Base-by-base conservation (phyloP, 2,797 vertebrate species). In the Aythya fuligula region DNA sequence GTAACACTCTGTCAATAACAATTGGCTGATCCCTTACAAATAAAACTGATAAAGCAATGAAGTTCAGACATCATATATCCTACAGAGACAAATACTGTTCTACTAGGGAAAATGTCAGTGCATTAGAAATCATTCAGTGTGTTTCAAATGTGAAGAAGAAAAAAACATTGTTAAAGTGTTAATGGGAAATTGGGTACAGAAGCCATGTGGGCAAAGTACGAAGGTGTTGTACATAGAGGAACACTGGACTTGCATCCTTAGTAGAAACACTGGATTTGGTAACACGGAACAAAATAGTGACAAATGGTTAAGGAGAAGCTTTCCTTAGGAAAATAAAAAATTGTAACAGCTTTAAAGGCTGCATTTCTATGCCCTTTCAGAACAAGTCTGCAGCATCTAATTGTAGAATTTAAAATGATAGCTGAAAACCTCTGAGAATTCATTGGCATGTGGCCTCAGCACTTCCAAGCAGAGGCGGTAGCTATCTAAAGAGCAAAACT, bases 1-100 rank as follows among this genome's bases (percentile, higher is more conserved):
- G 8, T 41, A 87, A 61, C 22, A 56, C 30, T 67, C 53, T 83
- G 34, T 77, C 39, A 85, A 51, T 78, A 87, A 71, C 47, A 74
- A 34, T 67, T 66, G 38, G 3, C 30, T 78, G 73, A 93, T 47
- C 62, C 24, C 61, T 92, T 87, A 69, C 57, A 95, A 87, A 78
- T 61, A 78, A 71, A 94, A 92, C 41, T 88, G 60, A 84, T 93
- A 89, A 93, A 91, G 56, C 76, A 92, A 58, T 85, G 71, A 69
- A 62, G 53, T 82, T 93, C 79, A 94, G 61, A 53, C 16, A 36
- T 56, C 66, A 51, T 73, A 34, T 75, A 71, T 88, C 78, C 83
- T 93, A 79, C 60, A 89, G 78, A 93, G 78, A 73, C 56, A 81
- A 90, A 80, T 85, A 89, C 13, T 47, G 41, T 47, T 83, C 78